Conservation (phyloP, 1,140 invertebrate genomes). For the Maniola jurtina region DNA sequence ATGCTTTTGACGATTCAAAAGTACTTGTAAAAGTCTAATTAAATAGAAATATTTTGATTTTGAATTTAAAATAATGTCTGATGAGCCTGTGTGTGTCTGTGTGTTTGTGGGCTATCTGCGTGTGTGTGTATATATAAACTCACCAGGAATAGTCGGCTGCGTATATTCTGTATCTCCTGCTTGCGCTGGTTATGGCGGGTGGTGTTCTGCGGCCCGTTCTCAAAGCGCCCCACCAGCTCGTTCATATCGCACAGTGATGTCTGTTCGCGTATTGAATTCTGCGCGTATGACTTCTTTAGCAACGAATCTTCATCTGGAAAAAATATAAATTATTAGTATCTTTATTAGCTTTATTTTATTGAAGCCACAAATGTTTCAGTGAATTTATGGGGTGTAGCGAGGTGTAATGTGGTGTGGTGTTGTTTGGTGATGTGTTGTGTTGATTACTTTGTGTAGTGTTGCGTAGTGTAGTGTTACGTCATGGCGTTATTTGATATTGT, state of each 20-base stretch:
- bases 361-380: too few species aligned
- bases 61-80: too few species aligned
- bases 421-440: too few species aligned
- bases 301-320: constrained; percentile 65
- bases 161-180: constrained; percentile 91
- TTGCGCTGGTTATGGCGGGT: constrained; percentile 88
- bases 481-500: too few species aligned
- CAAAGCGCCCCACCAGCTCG: constrained; percentile 89
- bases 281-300: constrained; percentile 78
- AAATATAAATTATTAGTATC: background rate
- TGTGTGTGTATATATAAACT: constrained; percentile 34
- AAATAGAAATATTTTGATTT: too few species aligned
- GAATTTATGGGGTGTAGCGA: too few species aligned
- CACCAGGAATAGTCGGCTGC: constrained; percentile 90
- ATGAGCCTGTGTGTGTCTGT: too few species aligned
- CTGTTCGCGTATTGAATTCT: constrained; percentile 81
- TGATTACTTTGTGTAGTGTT: too few species aligned
- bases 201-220: constrained; percentile 81
- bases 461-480: too few species aligned
- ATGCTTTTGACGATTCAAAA: too few species aligned
- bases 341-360: background rate
- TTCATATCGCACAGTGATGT: constrained; percentile 92
- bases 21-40: too few species aligned
- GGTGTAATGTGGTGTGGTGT: too few species aligned
- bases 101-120: background rate